These are phyloP conservation scores for Lasioglossum figueresi DNA, from an alignment of 2,888 invertebrate species.

Conservation along the genomic window DNA sequence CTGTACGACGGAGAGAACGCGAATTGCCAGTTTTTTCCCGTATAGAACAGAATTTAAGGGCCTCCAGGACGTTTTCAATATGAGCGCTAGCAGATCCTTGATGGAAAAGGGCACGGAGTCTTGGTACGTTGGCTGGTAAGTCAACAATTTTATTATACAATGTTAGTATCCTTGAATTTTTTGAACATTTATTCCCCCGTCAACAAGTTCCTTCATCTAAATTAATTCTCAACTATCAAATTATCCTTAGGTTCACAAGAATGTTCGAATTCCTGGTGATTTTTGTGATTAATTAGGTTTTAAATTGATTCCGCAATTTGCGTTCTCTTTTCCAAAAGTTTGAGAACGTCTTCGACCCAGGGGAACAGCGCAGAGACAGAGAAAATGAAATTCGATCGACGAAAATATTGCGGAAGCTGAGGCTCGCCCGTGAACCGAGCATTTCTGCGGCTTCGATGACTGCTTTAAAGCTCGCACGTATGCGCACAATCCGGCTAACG, in stretches of 20 bases:
- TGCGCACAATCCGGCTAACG: constrained; percentile 55
- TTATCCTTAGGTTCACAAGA: background rate
- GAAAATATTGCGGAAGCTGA: constrained; percentile 11
- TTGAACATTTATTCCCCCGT: background rate
- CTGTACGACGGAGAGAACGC: constrained; percentile 86
- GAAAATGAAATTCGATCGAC: background rate
- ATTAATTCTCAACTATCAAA: too few relatives aligned
- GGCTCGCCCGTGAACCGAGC: constrained; percentile 34
- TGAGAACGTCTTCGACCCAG: too few relatives aligned
- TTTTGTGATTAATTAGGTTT: background rate
- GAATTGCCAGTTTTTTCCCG: constrained; percentile 96
- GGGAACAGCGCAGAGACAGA: background rate
- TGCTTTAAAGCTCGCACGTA: constrained; percentile 39
- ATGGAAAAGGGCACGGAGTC: constrained; percentile 87
- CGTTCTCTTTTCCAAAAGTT: background rate
- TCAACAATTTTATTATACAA: constrained; percentile 33
- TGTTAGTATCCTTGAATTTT: background rate
- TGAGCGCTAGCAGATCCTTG: constrained; percentile 89
- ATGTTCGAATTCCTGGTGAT: background rate
- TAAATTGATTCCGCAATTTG: background rate
- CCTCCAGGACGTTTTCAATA: constrained; percentile 92
- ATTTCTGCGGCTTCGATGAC: constrained; percentile 50
- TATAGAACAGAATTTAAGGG: constrained; percentile 94
- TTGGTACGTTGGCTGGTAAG: constrained; percentile 91
- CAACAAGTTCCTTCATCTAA: background rate